Conservation (phyloP, 2,888 invertebrate genomes). For the Nemotelus pantherinus region DNA sequence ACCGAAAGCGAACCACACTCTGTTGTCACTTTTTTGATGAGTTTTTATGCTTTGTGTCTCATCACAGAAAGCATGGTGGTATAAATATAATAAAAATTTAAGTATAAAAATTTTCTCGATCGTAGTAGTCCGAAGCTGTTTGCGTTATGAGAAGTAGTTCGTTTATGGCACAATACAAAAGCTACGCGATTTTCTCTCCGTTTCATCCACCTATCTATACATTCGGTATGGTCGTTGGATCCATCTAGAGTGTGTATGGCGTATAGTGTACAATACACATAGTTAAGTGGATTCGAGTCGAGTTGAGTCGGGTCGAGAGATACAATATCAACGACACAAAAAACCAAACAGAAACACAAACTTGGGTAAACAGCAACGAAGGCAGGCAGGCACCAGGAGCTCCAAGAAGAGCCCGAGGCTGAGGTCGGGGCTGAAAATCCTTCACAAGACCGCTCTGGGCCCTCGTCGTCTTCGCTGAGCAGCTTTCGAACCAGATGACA, state of each 20-base stretch:
- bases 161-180: conserved; percentile 66
- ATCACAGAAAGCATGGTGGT: conserved; percentile 52
- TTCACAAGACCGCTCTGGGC: conserved; percentile 25
- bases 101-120: conserved; percentile 63
- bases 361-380: conserved; percentile 14
- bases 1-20: conserved; percentile 32
- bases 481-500: conserved; percentile 34
- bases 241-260: conserved; percentile 28
- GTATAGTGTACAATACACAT: conserved; percentile 30
- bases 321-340: conserved; percentile 29
- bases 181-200: conserved; percentile 58
- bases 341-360: conserved; percentile 32
- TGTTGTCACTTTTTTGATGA: conserved; percentile 45
- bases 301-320: not conserved
- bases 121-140: conserved; percentile 63
- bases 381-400: conserved; percentile 32
- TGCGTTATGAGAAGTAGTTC: conserved; percentile 66
- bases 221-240: conserved; percentile 51
- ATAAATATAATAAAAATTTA: conserved; percentile 66
- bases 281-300: not conserved
- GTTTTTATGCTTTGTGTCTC: conserved; percentile 46
- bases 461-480: conserved; percentile 7
- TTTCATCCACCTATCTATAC: conserved; percentile 37
- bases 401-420: conserved; percentile 26
- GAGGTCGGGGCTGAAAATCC: conserved; percentile 38